Conservation (phyloP, 2,797 vertebrate species). For the Cuculus canorus region DNA sequence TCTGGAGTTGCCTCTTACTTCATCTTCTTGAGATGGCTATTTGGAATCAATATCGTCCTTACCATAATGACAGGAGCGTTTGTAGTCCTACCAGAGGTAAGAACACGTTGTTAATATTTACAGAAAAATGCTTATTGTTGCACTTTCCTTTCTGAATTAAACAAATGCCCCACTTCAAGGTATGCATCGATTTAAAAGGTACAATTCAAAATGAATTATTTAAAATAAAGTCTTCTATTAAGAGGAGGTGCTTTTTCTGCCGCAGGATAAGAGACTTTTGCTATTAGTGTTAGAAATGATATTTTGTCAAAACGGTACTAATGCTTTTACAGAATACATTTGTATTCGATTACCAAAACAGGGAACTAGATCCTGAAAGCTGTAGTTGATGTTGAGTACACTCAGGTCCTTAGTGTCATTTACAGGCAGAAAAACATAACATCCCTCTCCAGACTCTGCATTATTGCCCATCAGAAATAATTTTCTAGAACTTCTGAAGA, state of each 20-base stretch:
- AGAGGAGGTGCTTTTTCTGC: not conserved
- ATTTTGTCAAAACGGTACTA: not conserved
- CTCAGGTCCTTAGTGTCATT: not conserved
- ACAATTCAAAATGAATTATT: not conserved
- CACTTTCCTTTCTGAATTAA: not conserved
- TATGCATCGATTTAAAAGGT: not conserved
- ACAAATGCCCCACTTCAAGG: not conserved
- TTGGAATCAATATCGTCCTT: constrained; percentile 96
- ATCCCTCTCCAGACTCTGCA: not conserved
- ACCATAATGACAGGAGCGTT: constrained; percentile 96
- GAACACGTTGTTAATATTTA: not conserved
- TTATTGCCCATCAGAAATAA: not conserved
- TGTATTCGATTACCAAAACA: not conserved
- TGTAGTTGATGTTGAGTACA: not conserved
- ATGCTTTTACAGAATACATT: constrained; percentile 7
- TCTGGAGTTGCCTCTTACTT: constrained; percentile 98
- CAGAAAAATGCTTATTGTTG: not conserved
- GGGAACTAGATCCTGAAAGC: not conserved
- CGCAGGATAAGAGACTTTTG: not conserved
- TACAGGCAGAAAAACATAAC: not conserved
- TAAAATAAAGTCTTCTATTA: not conserved
- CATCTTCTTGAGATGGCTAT: constrained; percentile 97
- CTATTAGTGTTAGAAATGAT: not conserved
- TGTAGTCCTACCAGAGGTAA: constrained; percentile 95
- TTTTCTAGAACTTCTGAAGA: not conserved